Evolutionary conservation across 2,888 invertebrate species (phyloP).

Genomic region (Sylvicola fuscatus): DNA sequence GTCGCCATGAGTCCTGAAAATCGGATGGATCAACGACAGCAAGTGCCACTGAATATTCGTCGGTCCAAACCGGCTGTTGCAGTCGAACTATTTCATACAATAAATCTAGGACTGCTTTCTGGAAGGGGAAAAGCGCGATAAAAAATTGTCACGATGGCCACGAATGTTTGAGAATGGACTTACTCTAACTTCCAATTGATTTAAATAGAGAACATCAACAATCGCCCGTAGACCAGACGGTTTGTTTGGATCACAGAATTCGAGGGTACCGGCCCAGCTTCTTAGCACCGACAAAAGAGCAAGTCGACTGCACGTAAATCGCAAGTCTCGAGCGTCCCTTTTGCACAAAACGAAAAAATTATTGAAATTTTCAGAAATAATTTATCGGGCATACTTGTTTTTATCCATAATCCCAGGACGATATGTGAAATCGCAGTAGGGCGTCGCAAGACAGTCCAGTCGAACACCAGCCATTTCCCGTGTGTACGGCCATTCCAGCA

Average conservation of each 20-base stretch:
- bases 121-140: conserved; percentile 13
- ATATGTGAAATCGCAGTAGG: conserved; percentile 82
- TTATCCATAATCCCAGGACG: conserved; percentile 48
- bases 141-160: conserved; percentile 1
- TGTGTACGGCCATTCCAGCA: conserved; percentile 68
- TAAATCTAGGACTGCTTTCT: conserved; percentile 84
- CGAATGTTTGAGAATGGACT: too few relatives aligned
- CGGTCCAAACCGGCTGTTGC: conserved; percentile 80
- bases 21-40: conserved; percentile 75
- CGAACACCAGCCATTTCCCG: conserved; percentile 56
- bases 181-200: conserved; percentile 76
- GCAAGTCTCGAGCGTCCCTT: conserved; percentile 56
- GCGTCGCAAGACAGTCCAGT: conserved; percentile 72
- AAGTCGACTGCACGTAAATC: conserved; percentile 67
- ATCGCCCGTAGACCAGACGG: conserved; percentile 56
- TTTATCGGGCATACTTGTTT: conserved; percentile 32
- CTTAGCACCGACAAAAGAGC: conserved; percentile 67
- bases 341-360: neutral
- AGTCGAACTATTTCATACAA: conserved; percentile 77
- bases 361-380: neutral
- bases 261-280: conserved; percentile 80
- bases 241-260: conserved; percentile 64
- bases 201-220: conserved; percentile 62
- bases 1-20: conserved; percentile 66
- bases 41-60: conserved; percentile 74